Base-by-base conservation (phyloP, 53 echinoderm and acorn worm genomes). In the Arbacia lixula region DNA sequence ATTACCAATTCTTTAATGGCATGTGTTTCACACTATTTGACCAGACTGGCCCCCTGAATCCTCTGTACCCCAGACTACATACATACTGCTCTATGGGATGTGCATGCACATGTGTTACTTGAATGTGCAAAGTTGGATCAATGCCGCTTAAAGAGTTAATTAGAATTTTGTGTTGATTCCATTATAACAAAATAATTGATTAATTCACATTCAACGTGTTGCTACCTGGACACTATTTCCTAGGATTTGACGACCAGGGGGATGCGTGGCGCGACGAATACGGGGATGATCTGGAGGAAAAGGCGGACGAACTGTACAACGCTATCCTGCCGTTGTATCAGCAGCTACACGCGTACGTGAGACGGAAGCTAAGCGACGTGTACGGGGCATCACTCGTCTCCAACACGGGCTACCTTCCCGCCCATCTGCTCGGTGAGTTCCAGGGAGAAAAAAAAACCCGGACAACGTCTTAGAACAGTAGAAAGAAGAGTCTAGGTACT, bases 331-430 rank as follows among this genome's bases (percentile, higher is more conserved):
- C 87, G 21, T 71, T 87, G 3, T 87, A 87, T 42, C 66, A 84
- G 58, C 83, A 88, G 60, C 88, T 88, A 22, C 88, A 88, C 35
- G 84, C 88, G 5, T 88, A 88, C 37, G 84, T 88, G 12, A 68
- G 88, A n/a, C 53, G 72, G n/a, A 88, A 40, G 12, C 41, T 88
- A 72, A 40, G 72, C 30, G 52, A 34, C 21, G 72, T 50, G 6
- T 85, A 88, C 37, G 66, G 88, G 3, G 88, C 58, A 52, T n/a
- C n/a, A n/a, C 58, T 84, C 34, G 62, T 88, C 20, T 68, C 84
- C 65, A 14, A 60, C 40, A 61, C 41, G 19, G 84, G 84, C 26
- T 61, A 50, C 58, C 61, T 88, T 32, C 88, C 88, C 3, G 73
- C 84, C 19, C 72, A 84, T 60, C 33, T 88, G 36, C 43, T 88